Conservation (phyloP, 2,113 vertebrate species). For the Pomatostomus ruficeps region DNA sequence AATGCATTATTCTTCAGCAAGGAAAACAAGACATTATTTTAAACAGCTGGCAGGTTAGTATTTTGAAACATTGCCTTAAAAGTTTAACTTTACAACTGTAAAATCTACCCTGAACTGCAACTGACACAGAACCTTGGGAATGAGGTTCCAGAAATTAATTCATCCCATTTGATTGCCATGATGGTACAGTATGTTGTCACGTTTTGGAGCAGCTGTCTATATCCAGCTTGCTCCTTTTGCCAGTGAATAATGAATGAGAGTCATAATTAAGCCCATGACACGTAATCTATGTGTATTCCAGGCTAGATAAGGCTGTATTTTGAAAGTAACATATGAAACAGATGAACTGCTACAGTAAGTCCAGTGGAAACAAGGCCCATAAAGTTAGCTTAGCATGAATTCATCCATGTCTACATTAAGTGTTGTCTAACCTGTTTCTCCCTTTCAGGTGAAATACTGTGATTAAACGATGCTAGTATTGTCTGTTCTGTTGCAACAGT, state of each 20-base stretch:
- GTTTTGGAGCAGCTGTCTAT: background rate
- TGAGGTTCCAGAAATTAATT: background rate
- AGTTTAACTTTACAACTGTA: background rate
- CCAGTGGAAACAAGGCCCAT: background rate
- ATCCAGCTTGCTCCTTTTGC: background rate
- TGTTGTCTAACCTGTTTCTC: conserved; percentile 36
- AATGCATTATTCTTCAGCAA: background rate
- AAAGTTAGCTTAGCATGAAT: background rate
- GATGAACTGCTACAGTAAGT: background rate
- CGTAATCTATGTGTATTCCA: background rate
- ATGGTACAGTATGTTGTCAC: background rate
- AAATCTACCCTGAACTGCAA: background rate
- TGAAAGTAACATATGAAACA: background rate
- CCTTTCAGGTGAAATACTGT: background rate
- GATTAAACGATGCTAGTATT: background rate
- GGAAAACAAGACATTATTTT: background rate
- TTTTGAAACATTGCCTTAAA: background rate
- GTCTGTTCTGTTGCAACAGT: conserved; percentile 70
- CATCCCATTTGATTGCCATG: background rate
- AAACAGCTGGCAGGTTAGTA: background rate
- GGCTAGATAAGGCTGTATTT: background rate
- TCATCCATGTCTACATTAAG: background rate
- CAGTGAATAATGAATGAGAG: background rate
- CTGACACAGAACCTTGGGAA: background rate
- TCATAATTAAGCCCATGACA: background rate